phyloP scores from a whole-genome alignment of 1,140 invertebrate species.

The Conus ventricosus region DNA sequence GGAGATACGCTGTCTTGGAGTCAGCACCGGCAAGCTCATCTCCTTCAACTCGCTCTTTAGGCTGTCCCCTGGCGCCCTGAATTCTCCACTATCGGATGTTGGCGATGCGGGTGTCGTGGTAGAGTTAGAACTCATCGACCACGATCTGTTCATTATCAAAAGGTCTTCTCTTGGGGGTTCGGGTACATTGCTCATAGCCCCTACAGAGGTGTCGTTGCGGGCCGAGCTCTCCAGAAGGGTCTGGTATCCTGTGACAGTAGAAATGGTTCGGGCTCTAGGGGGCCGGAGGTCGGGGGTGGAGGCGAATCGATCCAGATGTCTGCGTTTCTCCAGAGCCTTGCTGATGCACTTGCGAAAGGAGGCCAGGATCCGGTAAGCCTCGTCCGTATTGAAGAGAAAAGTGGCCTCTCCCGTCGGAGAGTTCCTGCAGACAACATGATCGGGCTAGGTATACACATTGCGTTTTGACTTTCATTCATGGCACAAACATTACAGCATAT shows the following conservation, averaged over 20 bases:
- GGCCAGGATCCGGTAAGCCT: conserved; percentile 41
- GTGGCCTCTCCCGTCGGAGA: conserved; percentile 51
- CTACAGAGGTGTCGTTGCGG: background rate
- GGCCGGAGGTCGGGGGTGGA: background rate
- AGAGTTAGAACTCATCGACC: conserved; percentile 15
- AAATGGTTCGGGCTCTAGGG: background rate
- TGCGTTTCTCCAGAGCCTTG: conserved; percentile 38
- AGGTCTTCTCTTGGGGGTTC: background rate
- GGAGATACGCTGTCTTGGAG: background rate
- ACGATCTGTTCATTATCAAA: background rate
- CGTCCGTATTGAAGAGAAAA: conserved; percentile 41
- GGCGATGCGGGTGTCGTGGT: background rate
- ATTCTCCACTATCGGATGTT: background rate
- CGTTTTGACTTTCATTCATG: too few relatives aligned
- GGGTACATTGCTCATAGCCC: background rate
- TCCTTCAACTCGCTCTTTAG: background rate
- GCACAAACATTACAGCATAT: too few relatives aligned
- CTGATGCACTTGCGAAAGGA: conserved; percentile 51
- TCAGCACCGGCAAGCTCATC: background rate
- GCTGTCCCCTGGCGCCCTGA: background rate
- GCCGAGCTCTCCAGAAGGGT: background rate
- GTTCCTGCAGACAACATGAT: conserved; percentile 33
- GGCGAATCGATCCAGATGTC: background rate
- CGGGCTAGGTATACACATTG: too few relatives aligned
- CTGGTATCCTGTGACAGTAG: conserved; percentile 2